Percentiles rank a stretch among this genome's conserved stretches.
Conservation (phyloP, 2,797 vertebrate species). For the Ispidina lecontei region DNA sequence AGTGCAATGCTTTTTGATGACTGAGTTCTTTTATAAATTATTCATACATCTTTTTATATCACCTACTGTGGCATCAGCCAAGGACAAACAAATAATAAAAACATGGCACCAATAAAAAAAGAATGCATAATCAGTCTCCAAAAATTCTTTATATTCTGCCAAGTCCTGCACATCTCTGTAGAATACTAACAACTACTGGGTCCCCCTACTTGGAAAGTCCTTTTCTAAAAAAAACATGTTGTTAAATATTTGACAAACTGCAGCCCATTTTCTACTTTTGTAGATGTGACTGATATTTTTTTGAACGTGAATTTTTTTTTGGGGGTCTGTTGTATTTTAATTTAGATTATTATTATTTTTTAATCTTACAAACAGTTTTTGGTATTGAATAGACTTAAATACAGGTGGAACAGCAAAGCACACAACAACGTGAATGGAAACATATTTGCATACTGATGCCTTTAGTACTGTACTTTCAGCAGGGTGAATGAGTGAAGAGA, state of each 20-base stretch:
- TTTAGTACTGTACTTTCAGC: neutral
- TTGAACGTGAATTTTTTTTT: neutral
- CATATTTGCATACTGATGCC: neutral
- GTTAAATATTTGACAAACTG: neutral
- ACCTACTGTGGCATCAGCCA: constrained; percentile 56
- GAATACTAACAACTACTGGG: constrained; percentile 1
- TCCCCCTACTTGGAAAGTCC: neutral
- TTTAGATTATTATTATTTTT: neutral
- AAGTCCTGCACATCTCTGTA: neutral
- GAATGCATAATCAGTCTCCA: constrained; percentile 68
- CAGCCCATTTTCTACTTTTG: neutral
- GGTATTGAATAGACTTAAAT: neutral
- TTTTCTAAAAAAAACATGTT: neutral
- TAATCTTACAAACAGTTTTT: neutral
- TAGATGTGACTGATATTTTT: neutral
- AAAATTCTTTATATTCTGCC: constrained; percentile 55
- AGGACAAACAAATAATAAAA: constrained; percentile 72
- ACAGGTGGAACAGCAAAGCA: neutral
- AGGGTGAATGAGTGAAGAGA: neutral
- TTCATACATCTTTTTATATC: constrained; percentile 71
- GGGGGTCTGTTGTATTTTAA: neutral
- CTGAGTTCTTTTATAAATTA: constrained; percentile 60
- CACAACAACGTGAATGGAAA: neutral
- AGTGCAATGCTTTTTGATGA: constrained; percentile 52
- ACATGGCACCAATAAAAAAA: constrained; percentile 67